A percentile compares a stretch with the other conserved stretches of the same genome.
phyloP scores from a whole-genome alignment of 35 echinoderm and acorn worm species.

The Hemicentrotus pulcherrimus region DNA sequence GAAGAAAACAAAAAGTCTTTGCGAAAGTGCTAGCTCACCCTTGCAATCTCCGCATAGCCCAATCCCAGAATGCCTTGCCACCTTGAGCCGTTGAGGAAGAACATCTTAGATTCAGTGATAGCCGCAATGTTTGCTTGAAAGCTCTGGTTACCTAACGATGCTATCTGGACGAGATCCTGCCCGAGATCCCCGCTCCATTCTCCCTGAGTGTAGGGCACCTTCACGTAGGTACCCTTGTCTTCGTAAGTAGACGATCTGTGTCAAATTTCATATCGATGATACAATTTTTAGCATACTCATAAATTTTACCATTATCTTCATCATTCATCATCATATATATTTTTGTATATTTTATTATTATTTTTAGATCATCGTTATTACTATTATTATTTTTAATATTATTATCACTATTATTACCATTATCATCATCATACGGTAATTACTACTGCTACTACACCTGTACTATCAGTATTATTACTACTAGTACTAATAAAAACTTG shows the following conservation, averaged over 20 bases:
- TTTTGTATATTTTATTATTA: too few species aligned
- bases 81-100: conserved; percentile 92
- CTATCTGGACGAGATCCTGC: conserved; percentile 59
- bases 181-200: conserved; percentile 83
- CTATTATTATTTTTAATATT: too few species aligned
- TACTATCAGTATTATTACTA: too few species aligned
- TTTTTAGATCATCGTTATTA: too few species aligned
- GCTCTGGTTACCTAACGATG: conserved; percentile 52
- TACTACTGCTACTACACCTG: too few species aligned
- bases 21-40: conserved; percentile 61
- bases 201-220: conserved; percentile 85
- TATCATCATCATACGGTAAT: too few species aligned
- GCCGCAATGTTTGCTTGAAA: conserved; percentile 71
- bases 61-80: conserved; percentile 98
- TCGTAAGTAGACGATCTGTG: conserved; percentile 81
- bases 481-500: too few species aligned
- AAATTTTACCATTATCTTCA: too few species aligned
- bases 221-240: conserved; percentile 53
- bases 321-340: too few species aligned
- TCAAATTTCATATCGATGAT: not conserved
- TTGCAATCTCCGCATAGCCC: conserved; percentile 80
- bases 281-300: not conserved
- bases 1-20: too few species aligned
- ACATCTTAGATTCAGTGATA: conserved; percentile 80
- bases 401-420: too few species aligned